Base-by-base conservation (phyloP, 2,888 invertebrate genomes). In the Allolobophora icterica region DNA sequence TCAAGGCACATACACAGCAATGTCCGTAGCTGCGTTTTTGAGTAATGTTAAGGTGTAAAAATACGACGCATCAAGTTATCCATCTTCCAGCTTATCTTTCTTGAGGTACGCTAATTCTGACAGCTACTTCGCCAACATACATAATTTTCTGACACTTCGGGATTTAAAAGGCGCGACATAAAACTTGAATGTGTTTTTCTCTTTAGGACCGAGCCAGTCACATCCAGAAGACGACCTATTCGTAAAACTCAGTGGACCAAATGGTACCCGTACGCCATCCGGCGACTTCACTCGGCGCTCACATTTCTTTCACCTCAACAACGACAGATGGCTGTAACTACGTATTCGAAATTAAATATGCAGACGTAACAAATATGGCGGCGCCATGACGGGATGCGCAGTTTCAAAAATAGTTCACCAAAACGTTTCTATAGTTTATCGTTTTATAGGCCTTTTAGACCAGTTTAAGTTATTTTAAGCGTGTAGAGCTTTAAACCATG, bases 121-220 rank as follows among this genome's bases (percentile, higher is more conserved):
- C 3, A 38, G 38, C 38, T 38, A 38, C 4, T 38, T 38, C 38
- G 38, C 38, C 38, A 5, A 38, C 38, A 3, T 38, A 8, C 38
- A 38, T 5, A 38, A 38, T 38, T 5, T 38, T 19, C 45, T 13
- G 45, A 13, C 45, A 45, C 45, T 38, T 38, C 38, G 3, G 38
- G 3, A 38, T 42, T 42, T 42, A 52, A 52, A n/a, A 8, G 45
- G 45, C 45, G 45, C 45, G n/a, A 71, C 71, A 71, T 71, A 30
- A 71, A 71, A 13, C n/a, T 45, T 38, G 0, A 19, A 89, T 40
- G 24, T 38, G 38, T 40, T n/a, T n/a, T 89, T 91, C 33, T 84
- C 94, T 94, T 84, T 94, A 95, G 94, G 96, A 96, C 92, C 95
- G 95, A 91, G 96, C 96, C 91, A 96, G 95, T 34, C 96, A 96